Evolutionary conservation across 2,113 vertebrate genomes (phyloP).

Genomic region (Phylloscopus whistleri): DNA sequence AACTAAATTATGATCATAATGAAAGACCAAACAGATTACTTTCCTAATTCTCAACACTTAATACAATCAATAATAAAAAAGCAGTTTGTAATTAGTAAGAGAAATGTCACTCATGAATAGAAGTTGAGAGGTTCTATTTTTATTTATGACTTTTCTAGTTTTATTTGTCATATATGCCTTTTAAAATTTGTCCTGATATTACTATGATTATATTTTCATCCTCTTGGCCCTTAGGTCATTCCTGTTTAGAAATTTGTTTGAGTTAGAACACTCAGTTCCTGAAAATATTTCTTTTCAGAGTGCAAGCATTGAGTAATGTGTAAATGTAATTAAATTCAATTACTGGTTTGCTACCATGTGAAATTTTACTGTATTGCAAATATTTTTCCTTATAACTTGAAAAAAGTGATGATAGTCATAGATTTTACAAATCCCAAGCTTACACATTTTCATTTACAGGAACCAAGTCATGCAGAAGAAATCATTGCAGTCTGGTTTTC

Average conservation of each 20-base stretch:
- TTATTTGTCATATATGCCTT: constrained; percentile 10
- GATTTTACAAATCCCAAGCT: constrained; percentile 39
- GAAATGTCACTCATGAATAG: not conserved
- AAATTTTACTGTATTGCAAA: constrained; percentile 26
- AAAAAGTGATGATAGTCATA: not conserved
- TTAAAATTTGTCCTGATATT: constrained; percentile 20
- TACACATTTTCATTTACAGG: constrained; percentile 28
- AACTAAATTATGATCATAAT: constrained; percentile 13
- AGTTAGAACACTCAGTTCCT: constrained; percentile 8
- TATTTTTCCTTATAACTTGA: constrained; percentile 35
- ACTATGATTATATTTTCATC: constrained; percentile 16
- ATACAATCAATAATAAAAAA: constrained; percentile 43
- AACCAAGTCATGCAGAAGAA: constrained; percentile 38
- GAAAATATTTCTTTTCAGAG: constrained; percentile 41
- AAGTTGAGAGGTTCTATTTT: constrained; percentile 27
- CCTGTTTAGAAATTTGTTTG: constrained; percentile 11
- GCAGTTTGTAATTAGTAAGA: constrained; percentile 24
- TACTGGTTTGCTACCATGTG: constrained; percentile 2
- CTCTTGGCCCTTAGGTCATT: constrained; percentile 8
- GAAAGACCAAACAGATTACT: constrained; percentile 21
- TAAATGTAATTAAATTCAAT: constrained; percentile 47
- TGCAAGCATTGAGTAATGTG: constrained; percentile 14
- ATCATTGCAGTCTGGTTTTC: constrained; percentile 27
- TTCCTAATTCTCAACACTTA: constrained; percentile 52
- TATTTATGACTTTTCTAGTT: not conserved